Evolutionary conservation across 30 jellyfish, hydroid and myxozoan genomes (phyloP), one percentile per base, ranked within the genome.

Genomic region (Phacellophora camtschatica): DNA sequence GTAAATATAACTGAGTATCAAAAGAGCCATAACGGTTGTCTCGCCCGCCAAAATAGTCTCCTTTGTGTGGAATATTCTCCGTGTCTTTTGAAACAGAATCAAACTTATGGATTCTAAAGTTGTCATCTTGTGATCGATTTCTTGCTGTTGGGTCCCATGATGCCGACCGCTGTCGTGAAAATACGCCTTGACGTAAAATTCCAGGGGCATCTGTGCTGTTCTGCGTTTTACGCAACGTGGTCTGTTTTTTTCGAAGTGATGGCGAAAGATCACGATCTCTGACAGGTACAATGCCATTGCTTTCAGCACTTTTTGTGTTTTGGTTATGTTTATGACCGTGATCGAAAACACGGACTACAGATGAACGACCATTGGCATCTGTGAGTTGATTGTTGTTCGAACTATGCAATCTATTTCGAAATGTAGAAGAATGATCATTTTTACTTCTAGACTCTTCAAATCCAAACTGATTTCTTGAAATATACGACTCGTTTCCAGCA

Each of bases 151-250:
- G n/a, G n/a, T 75, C 79, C 5, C 56, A 13, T 22, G 81, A 57
- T 49, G 50, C 63, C n/a, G 89, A 46, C 46, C 81, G 67, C 54
- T 77, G 89, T 34, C 88, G 36, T 11, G 79, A 75, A 29, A 56
- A 57, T 30, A 70, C 68, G 16, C 88, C 79, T 45, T 59, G 89
- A 37, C 36, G 55, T 15, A 72, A 24, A 30, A 39, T 18, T 5
- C 39, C 71, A 1, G 46, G 32, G 27, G 74, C 15, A 30, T 49
- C 86, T 51, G 29, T 12, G n/a, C n/a, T n/a, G n/a, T n/a, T n/a
- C n/a, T n/a, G n/a, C n/a, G n/a, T n/a, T n/a, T n/a, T n/a, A n/a
- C n/a, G n/a, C n/a, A n/a, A n/a, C n/a, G n/a, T n/a, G 23, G 39
- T 51, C 62, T 27, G 37, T 68, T 31, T 59, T 34, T 57, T 39